Base-by-base conservation (phyloP, 2,888 invertebrate genomes). In the Euspilapteryx auroguttella region DNA sequence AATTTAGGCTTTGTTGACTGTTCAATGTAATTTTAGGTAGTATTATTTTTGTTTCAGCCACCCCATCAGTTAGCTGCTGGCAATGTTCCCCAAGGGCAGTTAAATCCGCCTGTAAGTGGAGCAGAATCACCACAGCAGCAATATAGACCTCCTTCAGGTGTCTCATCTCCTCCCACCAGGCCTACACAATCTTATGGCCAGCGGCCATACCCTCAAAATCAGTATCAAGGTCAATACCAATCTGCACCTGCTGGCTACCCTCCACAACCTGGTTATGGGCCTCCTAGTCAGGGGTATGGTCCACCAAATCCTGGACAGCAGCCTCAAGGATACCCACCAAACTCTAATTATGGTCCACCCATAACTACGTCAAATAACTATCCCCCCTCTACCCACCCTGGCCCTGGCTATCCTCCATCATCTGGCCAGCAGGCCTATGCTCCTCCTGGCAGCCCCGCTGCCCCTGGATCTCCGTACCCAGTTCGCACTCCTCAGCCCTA, bases 161-260 rank as follows among this genome's bases (percentile, higher is more conserved):
- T 77, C 5, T 73, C 78, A 10, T 47, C 68, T 9, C 78, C 81
- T 39, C 66, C 79, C 26, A 79, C 81, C 25, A 79, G 82, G 34
- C 83, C 82, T 12, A 82, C 83, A 29, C 85, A 85, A 45, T 82
- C 81, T 12, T 85, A 85, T 54, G 81, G 81, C 6, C 85, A 85
- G 47, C 73, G 85, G 43, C 81, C 81, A 21, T 82, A 82, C 45
- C 82, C 82, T 33, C 86, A 85, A 52, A 82, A 79, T 41, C 83
- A 83, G 44, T 83, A 83, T 43, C 82, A 82, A 44, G 68, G 66
- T 1, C 79, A 80, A 38, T 81, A 81, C 42, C 75, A 78, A 45
- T 77, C 75, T 39, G 71, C 75, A 34, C 77, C 76, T 36, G 76
- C 77, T 24, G 85, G 83, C 51, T 85, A 85, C 24, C 85, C 85